Base-by-base conservation (phyloP, 2,113 vertebrate species). In the Sinocyclocheilus anshuiensis region DNA sequence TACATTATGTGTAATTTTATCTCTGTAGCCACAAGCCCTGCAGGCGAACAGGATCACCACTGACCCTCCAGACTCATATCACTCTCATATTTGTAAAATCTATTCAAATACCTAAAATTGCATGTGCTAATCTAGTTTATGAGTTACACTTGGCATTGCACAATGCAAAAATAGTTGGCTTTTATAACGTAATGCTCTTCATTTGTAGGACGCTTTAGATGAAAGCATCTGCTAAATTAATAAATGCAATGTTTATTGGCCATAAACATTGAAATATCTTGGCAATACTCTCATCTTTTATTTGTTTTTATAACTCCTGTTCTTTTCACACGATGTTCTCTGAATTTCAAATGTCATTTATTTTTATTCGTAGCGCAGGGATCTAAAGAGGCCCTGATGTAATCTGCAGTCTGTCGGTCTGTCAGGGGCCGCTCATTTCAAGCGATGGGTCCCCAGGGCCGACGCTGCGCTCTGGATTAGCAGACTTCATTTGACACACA, bases 271-370 rank as follows among this genome's bases (percentile, higher is more conserved):
- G 8, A 50, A 15, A 26, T 22, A 33, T 36, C 53, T 78, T 36
- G 50, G 53, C 29, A 22, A 39, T 22, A 12, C 16, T 20, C 15
- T 57, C 15, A 6, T 33, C 2, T 36, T n/a, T 57, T 3, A n/a
- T 33, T n/a, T 15, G 29, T 36, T 33, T 12, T 71, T 16, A 16
- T 69, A 33, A 18, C 71, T 42, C 36, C 15, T 13, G 36, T 15
- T 45, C 22, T 2, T 48, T 39, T 75, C 9, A 45, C 22, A 15
- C n/a, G 6, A 75, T 6, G 13, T 75, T n/a, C 22, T 75, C 22
- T 75, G 72, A 75, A 75, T 75, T n/a, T 48, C 6, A 48, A 15
- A 75, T 24, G 39, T 59, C 77, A 36, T 59, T 79, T 59, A 79
- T 59, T 79, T 79, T n/a, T 79, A 59, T n/a, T 79, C 3, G 2